Evolutionary conservation across 2,113 vertebrate species (phyloP).

Genomic region (Glaucomys volans): DNA sequence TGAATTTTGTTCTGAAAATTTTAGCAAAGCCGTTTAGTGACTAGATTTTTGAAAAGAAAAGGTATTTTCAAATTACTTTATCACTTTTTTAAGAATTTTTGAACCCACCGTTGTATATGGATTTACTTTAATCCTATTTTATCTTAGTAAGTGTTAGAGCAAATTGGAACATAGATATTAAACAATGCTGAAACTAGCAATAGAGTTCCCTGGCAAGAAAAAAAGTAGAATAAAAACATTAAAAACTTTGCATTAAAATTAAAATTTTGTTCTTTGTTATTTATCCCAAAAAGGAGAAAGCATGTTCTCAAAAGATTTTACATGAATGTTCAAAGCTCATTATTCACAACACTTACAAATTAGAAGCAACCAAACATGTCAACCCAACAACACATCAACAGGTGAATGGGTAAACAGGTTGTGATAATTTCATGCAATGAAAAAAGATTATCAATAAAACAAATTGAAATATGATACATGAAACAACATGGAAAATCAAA

Average conservation of each 20-base stretch:
- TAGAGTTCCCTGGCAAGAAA: neutral
- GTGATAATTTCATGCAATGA: neutral
- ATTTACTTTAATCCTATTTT: neutral
- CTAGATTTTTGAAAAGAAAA: neutral
- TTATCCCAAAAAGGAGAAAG: constrained; percentile 7
- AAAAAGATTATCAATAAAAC: neutral
- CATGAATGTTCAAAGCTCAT: neutral
- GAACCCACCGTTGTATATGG: neutral
- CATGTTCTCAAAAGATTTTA: neutral
- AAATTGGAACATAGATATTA: neutral
- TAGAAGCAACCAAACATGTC: neutral
- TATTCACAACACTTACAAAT: neutral
- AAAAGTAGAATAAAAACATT: neutral
- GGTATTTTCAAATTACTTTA: constrained; percentile 21
- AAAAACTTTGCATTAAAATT: constrained; percentile 26
- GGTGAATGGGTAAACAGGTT: neutral
- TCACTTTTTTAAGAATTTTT: constrained; percentile 2
- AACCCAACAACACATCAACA: neutral
- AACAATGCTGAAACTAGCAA: neutral
- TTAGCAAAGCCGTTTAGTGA: neutral
- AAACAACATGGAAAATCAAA: neutral
- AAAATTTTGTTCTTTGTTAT: neutral
- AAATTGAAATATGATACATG: neutral
- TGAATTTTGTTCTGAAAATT: constrained; percentile 36
- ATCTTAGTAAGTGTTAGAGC: neutral